Evolutionary conservation across 2,888 invertebrate species (phyloP), one percentile per base, ranked within the genome.

Genomic region (Syrista parreyssii): DNA sequence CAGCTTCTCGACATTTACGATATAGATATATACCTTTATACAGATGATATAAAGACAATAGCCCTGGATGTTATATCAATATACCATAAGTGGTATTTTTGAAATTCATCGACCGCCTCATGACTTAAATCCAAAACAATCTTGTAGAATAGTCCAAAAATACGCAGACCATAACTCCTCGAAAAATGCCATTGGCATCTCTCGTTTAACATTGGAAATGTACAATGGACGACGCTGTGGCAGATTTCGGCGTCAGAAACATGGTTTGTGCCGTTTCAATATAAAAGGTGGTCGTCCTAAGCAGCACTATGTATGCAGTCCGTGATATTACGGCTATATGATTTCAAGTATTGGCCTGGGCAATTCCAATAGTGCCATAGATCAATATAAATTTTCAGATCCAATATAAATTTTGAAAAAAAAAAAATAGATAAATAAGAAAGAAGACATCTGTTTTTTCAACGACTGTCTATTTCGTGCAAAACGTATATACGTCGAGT

Each of bases 261-360:
- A 55, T 55, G 55, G 55, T 23, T 55, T 55, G 23, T 55, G 55
- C 55, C 23, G 23, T 15, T 55, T 55, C 23, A 23, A 15, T 71
- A 71, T 71, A 31, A 71, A 31, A 71, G 71, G 71, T 71, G 71
- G 12, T 15, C 71, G 31, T 71, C 32, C 71, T 71, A 71, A 71
- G 32, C 71, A 71, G 71, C 71, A 71, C 71, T 71, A 30, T 71
- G 32, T 71, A 71, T 71, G 71, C 71, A 31, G 71, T 33, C 31
- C 71, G 71, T n/a, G 31, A 33, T 71, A 71, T 71, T 33, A 71
- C 71, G 71, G 71, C 31, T 71, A 33, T 71, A 71, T 30, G 71
- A 71, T 71, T 71, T 71, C 71, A 71, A 33, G 71, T 71, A 71
- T 71, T 33, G 71, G 71, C 71, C 32, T 12, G 31, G 71, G 31